phyloP scores from a whole-genome alignment of 2,113 vertebrate species.

The Zapus hudsonius region DNA sequence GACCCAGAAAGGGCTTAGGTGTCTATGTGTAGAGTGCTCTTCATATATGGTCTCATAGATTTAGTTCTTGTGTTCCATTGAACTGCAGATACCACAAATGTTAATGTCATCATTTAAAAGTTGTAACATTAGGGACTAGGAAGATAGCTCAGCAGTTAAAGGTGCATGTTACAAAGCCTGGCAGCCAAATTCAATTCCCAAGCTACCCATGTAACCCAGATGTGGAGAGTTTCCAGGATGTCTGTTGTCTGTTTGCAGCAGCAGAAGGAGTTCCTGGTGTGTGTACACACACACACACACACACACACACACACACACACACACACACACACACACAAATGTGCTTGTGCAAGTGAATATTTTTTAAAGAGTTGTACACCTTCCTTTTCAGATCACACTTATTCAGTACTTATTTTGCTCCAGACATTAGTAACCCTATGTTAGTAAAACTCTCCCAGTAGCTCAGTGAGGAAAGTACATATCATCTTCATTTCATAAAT shows the following conservation, averaged over 20 bases:
- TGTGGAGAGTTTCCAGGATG: no score
- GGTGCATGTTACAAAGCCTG: no score
- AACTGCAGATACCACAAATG: background rate
- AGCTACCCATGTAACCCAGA: no score
- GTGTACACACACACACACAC: no score
- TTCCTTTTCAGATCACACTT: background rate
- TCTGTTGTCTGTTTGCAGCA: no score
- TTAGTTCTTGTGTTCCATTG: background rate
- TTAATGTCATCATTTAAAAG: background rate
- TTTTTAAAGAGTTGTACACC: no score
- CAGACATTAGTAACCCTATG: background rate
- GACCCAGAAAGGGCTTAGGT: background rate
- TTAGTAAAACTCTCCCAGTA: background rate
- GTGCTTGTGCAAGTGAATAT: no score
- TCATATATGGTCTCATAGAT: background rate
- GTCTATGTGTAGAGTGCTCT: background rate
- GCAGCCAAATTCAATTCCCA: no score
- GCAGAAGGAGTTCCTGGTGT: no score
- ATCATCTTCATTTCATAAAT: background rate
- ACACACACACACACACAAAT: no score
- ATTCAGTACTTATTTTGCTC: background rate
- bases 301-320: no score
- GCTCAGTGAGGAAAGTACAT: background rate
- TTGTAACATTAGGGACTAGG: background rate
- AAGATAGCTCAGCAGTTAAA: no score